phyloP scores from a whole-genome alignment of 2,888 invertebrate species.

The Muscina levida region DNA sequence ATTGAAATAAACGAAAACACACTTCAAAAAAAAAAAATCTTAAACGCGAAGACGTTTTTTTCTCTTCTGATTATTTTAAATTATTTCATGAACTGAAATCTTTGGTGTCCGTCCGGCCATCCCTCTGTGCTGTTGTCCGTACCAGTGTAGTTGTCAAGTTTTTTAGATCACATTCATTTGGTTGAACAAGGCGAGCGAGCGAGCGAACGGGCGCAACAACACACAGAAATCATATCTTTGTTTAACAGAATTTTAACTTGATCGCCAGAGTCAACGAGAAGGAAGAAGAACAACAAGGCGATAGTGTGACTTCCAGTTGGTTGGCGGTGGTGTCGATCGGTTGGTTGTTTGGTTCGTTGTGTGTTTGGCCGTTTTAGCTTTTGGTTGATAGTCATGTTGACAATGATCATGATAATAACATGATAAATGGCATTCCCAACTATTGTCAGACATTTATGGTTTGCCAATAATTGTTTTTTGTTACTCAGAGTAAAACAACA shows the following conservation, averaged over 20 bases:
- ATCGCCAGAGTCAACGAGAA: neutral
- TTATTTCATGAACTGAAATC: conserved; percentile 18
- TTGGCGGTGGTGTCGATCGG: neutral
- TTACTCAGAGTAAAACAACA: too few species aligned
- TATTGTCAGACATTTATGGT: conserved; percentile 66
- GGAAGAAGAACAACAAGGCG: neutral
- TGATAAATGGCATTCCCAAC: conserved; percentile 64
- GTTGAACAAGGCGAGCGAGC: neutral
- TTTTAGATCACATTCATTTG: conserved; percentile 31
- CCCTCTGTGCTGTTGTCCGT: conserved; percentile 8
- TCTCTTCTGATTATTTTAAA: conserved; percentile 9
- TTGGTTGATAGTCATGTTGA: conserved; percentile 30
- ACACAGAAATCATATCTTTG: conserved; percentile 20
- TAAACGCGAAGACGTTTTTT: neutral
- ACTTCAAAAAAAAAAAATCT: too few species aligned
- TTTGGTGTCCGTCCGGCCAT: neutral
- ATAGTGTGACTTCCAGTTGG: conserved; percentile 13
- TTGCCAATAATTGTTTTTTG: conserved; percentile 63
- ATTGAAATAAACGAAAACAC: too few species aligned
- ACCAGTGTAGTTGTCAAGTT: conserved; percentile 28
- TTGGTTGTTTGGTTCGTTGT: neutral
- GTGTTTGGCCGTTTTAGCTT: neutral
- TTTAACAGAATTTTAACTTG: conserved; percentile 11
- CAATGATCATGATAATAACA: conserved; percentile 36
- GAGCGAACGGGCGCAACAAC: neutral